These are phyloP conservation scores for Drosophila vallismaia DNA, from an alignment of 2,888 invertebrate genomes.

Conservation along the genomic window DNA sequence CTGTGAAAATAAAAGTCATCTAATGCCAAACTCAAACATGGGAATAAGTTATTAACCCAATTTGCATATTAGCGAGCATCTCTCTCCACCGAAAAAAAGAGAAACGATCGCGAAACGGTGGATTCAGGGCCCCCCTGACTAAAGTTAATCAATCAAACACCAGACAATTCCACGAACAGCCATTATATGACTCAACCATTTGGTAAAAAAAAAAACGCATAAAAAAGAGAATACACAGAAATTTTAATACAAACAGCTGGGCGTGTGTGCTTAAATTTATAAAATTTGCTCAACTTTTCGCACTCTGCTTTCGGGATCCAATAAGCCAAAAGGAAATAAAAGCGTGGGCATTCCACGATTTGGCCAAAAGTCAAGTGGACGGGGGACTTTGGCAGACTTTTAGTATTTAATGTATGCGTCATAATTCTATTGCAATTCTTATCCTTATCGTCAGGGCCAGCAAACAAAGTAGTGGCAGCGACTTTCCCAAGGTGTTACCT, in stretches of 20 bases:
- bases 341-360: conserved; percentile 41
- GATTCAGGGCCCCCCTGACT: conserved; percentile 5
- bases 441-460: conserved; percentile 45
- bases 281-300: conserved; percentile 30
- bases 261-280: conserved; percentile 34
- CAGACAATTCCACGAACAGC: conserved; percentile 19
- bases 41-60: conserved; percentile 69
- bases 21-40: conserved; percentile 48
- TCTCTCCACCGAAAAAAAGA: conserved; percentile 9
- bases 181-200: conserved; percentile 19
- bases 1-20: conserved; percentile 60
- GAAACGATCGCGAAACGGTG: not conserved
- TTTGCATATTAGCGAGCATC: conserved; percentile 59
- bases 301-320: conserved; percentile 44
- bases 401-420: conserved; percentile 53
- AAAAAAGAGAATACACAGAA: not conserved
- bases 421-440: conserved; percentile 34
- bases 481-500: conserved; percentile 16
- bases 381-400: conserved; percentile 8
- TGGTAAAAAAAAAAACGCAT: not conserved
- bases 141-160: conserved; percentile 35
- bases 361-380: conserved; percentile 63
- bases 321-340: conserved; percentile 6
- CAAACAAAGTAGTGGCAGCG: not conserved
- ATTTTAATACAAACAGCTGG: conserved; percentile 24